Conservation (phyloP, 2,113 vertebrate genomes). For the Sylvietta virens region DNA sequence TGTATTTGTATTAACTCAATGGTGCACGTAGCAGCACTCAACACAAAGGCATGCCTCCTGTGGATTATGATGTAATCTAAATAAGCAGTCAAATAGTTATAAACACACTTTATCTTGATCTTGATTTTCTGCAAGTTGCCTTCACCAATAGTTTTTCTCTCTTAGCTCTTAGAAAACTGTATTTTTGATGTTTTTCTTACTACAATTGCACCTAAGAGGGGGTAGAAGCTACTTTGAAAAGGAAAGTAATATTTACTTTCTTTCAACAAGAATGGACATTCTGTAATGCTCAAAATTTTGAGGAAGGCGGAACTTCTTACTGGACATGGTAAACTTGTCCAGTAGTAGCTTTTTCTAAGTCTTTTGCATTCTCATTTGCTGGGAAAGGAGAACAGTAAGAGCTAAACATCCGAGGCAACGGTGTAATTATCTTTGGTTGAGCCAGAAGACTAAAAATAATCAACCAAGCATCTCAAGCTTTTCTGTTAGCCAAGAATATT, state of each 20-base stretch:
- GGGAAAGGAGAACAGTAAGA: not conserved
- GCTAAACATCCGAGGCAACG: not conserved
- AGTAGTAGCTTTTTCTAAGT: not conserved
- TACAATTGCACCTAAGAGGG: not conserved
- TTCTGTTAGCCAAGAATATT: not conserved
- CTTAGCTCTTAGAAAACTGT: not conserved
- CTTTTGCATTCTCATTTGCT: not conserved
- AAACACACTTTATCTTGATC: not conserved
- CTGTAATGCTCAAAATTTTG: not conserved
- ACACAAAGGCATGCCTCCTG: not conserved
- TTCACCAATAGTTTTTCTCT: not conserved
- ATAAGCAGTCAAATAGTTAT: not conserved
- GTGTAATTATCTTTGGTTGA: not conserved
- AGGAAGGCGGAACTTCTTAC: not conserved
- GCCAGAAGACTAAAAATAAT: not conserved
- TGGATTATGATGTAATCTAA: not conserved
- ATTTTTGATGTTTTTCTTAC: not conserved
- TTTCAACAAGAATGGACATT: not conserved
- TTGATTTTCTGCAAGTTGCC: not conserved
- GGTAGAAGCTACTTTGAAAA: not conserved
- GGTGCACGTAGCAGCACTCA: not conserved
- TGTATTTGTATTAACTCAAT: not conserved
- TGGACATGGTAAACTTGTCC: not conserved
- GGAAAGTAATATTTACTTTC: not conserved
- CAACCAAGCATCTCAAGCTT: not conserved